Evolutionary conservation across 1,140 invertebrate genomes (phyloP).

Genomic region (Caenorhabditis latens): DNA sequence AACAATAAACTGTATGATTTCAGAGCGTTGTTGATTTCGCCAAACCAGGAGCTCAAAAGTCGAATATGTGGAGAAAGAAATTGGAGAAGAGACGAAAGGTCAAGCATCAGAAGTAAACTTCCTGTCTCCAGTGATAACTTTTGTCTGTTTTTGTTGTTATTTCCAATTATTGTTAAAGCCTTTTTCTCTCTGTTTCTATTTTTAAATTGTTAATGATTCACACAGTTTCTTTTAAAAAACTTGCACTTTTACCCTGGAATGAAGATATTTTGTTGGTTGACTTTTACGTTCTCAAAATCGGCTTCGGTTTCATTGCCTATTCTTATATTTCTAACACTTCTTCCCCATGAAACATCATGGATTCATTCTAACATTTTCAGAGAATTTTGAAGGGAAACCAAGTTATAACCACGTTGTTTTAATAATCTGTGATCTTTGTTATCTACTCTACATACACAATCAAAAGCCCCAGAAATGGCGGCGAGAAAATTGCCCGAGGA

Average conservation of each 20-base stretch:
- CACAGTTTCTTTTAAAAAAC: not conserved
- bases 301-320: not conserved
- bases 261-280: not conserved
- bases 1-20: not conserved
- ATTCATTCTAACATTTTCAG: not conserved
- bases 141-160: conserved; percentile 64
- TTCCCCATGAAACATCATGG: not conserved
- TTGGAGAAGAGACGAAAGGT: conserved; percentile 72
- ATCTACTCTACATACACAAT: not conserved
- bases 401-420: conserved; percentile 2
- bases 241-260: conserved; percentile 4
- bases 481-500: conserved; percentile 53
- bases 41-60: conserved; percentile 53
- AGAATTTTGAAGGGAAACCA: not conserved
- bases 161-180: conserved; percentile 28
- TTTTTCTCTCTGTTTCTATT: conserved; percentile 53
- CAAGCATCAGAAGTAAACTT: conserved; percentile 72
- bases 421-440: conserved; percentile 20
- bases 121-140: no score
- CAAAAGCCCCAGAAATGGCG: not conserved
- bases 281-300: not conserved
- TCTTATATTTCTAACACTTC: conserved; percentile 13
- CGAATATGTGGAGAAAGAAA: conserved; percentile 70
- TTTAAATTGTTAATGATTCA: conserved; percentile 37
- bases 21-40: conserved; percentile 38